Base-by-base conservation (phyloP, 1,140 invertebrate genomes). In the Aphis gossypii region DNA sequence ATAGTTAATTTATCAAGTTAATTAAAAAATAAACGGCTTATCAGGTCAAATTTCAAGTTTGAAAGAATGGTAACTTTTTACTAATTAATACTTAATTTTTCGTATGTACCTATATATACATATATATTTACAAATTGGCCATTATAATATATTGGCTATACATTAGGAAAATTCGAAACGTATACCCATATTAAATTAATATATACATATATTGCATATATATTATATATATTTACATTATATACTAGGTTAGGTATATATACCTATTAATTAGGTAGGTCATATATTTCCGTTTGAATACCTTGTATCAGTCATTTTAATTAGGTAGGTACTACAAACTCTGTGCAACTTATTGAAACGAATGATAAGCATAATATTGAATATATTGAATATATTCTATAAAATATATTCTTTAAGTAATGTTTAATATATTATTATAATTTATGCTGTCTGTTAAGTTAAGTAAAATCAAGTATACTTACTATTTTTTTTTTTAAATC, bases 231-330 rank as follows among this genome's bases (percentile, higher is more conserved):
- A n/a, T n/a, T 18, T n/a, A 76, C 30, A 60, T 76, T 76, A 35
- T n/a, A 5, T 76, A 76, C n/a, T 76, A 76, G n/a, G 30, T n/a
- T 76, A 76, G 60, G 11, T 25, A 14, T 60, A 14, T 60, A 20
- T 76, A 76, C 60, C 14, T 76, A 76, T 76, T 76, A 76, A 76
- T 76, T 76, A 76, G 60, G 60, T 76, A 76, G 30, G 60, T n/a
- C n/a, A 76, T 76, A 76, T 76, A 76, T 76, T 68, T n/a, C 30
- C 60, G 60, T 68, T 68, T 14, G 60, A 76, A 76, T 76, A 76
- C 60, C n/a, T 76, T 76, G 60, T 76, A n/a, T 76, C 60, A 76
- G 60, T n/a, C 30, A 76, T n/a, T 76, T n/a, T 76, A 76, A 76
- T 76, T 76, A 76, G 30, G n/a, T 76, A 54, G 54, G 21, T 54